Evolutionary conservation across 2,888 invertebrate genomes (phyloP).

Genomic region (Caenorhabditis zanzibari): DNA sequence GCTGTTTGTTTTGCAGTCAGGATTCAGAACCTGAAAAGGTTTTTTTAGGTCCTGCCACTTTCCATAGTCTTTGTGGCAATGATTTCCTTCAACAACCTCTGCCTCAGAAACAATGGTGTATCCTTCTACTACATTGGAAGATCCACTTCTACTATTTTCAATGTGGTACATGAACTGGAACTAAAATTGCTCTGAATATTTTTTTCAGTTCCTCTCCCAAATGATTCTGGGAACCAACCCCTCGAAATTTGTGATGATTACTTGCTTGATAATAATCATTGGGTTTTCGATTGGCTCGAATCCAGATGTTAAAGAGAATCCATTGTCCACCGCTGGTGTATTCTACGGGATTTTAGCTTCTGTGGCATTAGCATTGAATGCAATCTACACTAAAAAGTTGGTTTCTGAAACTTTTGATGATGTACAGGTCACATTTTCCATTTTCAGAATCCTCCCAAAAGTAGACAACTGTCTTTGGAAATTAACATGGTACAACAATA

Average conservation of each 20-base stretch:
- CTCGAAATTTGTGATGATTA: constrained; percentile 89
- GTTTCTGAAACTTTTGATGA: neutral
- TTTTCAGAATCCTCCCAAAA: constrained; percentile 87
- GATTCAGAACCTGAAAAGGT: neutral
- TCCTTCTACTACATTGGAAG: constrained; percentile 98
- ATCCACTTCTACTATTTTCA: constrained; percentile 97
- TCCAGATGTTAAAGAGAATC: constrained; percentile 90
- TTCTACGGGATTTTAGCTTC: constrained; percentile 94
- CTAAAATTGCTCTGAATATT: too few relatives aligned
- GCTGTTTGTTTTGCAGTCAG: constrained; percentile 85
- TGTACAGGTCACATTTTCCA: constrained; percentile 26
- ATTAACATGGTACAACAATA: constrained; percentile 95
- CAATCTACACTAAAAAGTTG: constrained; percentile 92
- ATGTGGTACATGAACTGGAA: constrained; percentile 87
- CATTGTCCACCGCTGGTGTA: constrained; percentile 92
- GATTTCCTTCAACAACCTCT: constrained; percentile 97
- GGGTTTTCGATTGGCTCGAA: constrained; percentile 97
- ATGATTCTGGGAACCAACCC: constrained; percentile 89
- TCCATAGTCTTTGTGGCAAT: constrained; percentile 96
- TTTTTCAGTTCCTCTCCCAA: constrained; percentile 88
- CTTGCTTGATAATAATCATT: constrained; percentile 92
- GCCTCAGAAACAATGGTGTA: constrained; percentile 95
- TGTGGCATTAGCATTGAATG: constrained; percentile 92
- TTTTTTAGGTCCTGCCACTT: constrained; percentile 91
- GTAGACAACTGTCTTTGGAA: constrained; percentile 95